Base-by-base conservation (phyloP, 2,113 vertebrate genomes). In the Trochalopteron elliotii region DNA sequence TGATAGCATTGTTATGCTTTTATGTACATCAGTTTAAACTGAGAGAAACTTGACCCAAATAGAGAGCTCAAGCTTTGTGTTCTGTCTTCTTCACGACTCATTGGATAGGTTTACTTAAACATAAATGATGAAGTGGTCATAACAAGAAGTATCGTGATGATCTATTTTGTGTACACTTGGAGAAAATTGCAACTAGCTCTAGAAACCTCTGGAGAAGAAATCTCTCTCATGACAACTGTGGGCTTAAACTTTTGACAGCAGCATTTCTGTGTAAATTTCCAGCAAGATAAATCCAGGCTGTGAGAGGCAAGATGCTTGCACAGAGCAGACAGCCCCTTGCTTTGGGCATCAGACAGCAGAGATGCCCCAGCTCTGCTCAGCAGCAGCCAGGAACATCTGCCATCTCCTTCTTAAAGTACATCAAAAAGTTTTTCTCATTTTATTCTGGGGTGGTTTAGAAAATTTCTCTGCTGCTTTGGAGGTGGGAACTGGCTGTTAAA, bases 21-120 rank as follows among this genome's bases (percentile, higher is more conserved):
- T 92, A 70, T 0, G 0, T 89, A 27, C 57, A 5, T 92, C 84
- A 78, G 64, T 92, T 95, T 87, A 59, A 74, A 93, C 49, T 33
- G 55, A 67, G 49, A 67, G 60, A 82, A 95, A 72, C 75, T 84
- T 94, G 95, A 96, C 95, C 93, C 71, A 96, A 86, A 96, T 92
- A 90, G 45, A 55, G 77, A 86, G 80, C 86, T 93, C 68, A 83
- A 7, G 59, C 82, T 91, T 83, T 93, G 52, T 78, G 9, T 83
- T 95, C 57, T 63, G 33, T 61, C 21, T 28, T 81, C 37, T 92
- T 71, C 30, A 77, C 44, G 49, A 31, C n/a, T 82, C 55, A 27
- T 4, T 68, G 76, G 28, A 23, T 40, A 75, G 59, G 64, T 80
- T 81, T 92, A 61, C 37, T 74, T 87, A 63, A 76, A 44, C 74